Percentiles rank a stretch among this genome's conserved stretches.
Evolutionary conservation across 2,888 invertebrate species (phyloP).

Genomic region (Metalampra italica): DNA sequence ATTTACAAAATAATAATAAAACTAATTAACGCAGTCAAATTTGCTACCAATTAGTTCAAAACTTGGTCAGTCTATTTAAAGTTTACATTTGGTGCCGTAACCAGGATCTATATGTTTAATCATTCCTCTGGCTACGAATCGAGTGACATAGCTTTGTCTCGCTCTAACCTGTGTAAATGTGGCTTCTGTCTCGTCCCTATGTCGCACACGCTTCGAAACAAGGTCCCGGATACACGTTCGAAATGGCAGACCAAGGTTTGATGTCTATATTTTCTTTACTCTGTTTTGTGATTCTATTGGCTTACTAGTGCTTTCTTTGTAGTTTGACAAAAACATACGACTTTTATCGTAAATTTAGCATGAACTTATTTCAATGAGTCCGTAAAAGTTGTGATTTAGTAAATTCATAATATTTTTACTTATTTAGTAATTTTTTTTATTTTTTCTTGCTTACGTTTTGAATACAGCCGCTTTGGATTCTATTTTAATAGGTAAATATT

Average conservation of each 20-base stretch:
- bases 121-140: slow-evolving; percentile 20
- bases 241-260: slow-evolving; percentile 76
- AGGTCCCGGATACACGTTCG: slow-evolving; percentile 72
- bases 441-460: slow-evolving; percentile 13
- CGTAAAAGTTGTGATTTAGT: neutral
- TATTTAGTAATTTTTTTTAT: slow-evolving; percentile 1
- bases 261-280: slow-evolving; percentile 32
- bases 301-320: slow-evolving; percentile 30
- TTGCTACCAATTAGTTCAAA: neutral
- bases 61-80: neutral
- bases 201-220: slow-evolving; percentile 55
- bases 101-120: neutral
- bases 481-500: slow-evolving; percentile 29
- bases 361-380: neutral
- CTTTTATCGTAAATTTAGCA: neutral
- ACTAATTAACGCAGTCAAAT: neutral
- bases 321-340: slow-evolving; percentile 2
- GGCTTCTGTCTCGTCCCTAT: slow-evolving; percentile 70
- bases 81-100: neutral
- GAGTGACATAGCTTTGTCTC: slow-evolving; percentile 45
- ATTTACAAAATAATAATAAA: too few species aligned
- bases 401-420: slow-evolving; percentile 1
- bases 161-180: slow-evolving; percentile 76
- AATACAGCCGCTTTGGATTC: slow-evolving; percentile 36
- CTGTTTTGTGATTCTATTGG: slow-evolving; percentile 28